Evolutionary conservation across 1,140 invertebrate species (phyloP).

Genomic region (Ceratosolen fusciceps): DNA sequence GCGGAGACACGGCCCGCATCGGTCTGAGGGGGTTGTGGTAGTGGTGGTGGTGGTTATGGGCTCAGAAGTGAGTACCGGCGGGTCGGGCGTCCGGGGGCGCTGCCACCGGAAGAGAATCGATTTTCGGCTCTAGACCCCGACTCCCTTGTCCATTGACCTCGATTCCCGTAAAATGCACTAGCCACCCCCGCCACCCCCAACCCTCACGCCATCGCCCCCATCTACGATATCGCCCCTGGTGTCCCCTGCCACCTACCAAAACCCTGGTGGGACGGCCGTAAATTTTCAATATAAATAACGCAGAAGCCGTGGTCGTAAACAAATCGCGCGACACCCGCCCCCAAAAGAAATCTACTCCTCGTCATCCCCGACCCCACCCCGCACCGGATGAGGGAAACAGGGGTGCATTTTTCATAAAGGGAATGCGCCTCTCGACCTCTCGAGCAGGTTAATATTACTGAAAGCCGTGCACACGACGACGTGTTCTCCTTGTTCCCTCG

Average conservation of each 20-base stretch:
- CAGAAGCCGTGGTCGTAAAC: not conserved
- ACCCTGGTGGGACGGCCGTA: too few relatives aligned
- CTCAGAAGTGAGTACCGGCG: constrained; percentile 4
- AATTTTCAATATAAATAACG: not conserved
- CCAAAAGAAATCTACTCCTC: not conserved
- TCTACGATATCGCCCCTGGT: too few relatives aligned
- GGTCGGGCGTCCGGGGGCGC: not conserved
- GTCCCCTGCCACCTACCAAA: too few relatives aligned
- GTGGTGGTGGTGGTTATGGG: not conserved
- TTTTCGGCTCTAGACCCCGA: constrained; percentile 43
- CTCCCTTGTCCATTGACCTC: constrained; percentile 47
- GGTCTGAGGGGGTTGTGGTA: not conserved
- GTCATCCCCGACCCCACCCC: not conserved
- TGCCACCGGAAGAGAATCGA: constrained; percentile 44
- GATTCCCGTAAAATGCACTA: constrained; percentile 31
- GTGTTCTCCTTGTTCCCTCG: too few relatives aligned
- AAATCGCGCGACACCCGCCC: not conserved
- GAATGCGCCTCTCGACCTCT: not conserved
- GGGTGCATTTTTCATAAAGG: not conserved
- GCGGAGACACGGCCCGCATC: too few relatives aligned
- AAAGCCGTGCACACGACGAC: too few relatives aligned
- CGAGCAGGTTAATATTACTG: not conserved
- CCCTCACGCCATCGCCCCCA: too few relatives aligned
- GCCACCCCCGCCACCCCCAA: too few relatives aligned
- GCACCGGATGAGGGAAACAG: too few relatives aligned